phyloP scores from a whole-genome alignment of 2,888 invertebrate species.

The Lomographa bimaculata region DNA sequence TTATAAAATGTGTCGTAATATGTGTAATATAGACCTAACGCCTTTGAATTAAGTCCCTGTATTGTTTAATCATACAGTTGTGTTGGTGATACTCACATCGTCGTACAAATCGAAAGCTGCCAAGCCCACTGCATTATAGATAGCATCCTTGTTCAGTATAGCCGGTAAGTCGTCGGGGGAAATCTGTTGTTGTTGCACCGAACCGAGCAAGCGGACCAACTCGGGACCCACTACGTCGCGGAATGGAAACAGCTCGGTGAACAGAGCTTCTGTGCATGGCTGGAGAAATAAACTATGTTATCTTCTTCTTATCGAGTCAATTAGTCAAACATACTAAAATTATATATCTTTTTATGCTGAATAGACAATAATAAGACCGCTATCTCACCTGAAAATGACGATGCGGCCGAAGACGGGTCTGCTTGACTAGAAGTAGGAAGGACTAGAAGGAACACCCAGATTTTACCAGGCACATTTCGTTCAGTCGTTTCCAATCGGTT shows the following conservation, averaged over 20 bases:
- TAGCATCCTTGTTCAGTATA: conserved; percentile 95
- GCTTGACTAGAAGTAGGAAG: too few relatives aligned
- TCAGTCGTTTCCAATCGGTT: too few relatives aligned
- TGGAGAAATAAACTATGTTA: conserved; percentile 58
- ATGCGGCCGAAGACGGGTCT: too few relatives aligned
- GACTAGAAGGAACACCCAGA: too few relatives aligned
- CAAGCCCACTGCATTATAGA: conserved; percentile 95
- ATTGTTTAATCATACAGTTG: too few relatives aligned
- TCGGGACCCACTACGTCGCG: conserved; percentile 88
- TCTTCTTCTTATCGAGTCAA: too few relatives aligned
- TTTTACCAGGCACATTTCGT: too few relatives aligned
- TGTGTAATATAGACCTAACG: too few relatives aligned
- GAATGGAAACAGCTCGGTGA: conserved; percentile 92
- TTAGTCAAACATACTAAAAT: not conserved
- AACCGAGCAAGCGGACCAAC: conserved; percentile 87
- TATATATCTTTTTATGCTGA: not conserved
- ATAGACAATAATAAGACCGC: too few relatives aligned
- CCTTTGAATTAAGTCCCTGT: too few relatives aligned
- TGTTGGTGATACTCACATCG: conserved; percentile 89
- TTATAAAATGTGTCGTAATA: too few relatives aligned
- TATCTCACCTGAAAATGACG: too few relatives aligned
- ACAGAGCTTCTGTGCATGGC: conserved; percentile 95
- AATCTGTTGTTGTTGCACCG: conserved; percentile 86
- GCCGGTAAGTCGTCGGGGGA: conserved; percentile 89
- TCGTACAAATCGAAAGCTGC: conserved; percentile 96